Evolutionary conservation across 1,140 invertebrate genomes (phyloP), one percentile per base, ranked within the genome.

Genomic region (Bombus breviceps): DNA sequence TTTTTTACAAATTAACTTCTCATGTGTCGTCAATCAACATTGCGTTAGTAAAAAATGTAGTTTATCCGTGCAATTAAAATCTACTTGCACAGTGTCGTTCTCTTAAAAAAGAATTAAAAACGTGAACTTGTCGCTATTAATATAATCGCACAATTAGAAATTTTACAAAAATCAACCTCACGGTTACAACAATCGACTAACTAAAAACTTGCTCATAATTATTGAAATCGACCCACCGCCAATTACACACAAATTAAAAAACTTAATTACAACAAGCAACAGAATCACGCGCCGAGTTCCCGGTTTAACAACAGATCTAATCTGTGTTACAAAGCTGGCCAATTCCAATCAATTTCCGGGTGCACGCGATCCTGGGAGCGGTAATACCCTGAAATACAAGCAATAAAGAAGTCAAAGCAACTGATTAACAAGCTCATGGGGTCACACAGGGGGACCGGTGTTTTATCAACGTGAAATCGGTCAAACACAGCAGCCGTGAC

Each of bases 381-480:
- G 15, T 18, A 41, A 72, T 41, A 28, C 69, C 28, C 69, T n/a
- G n/a, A 73, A 34, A 41, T 68, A 39, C 59, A 71, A 59, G 47
- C 18, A 32, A 62, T 39, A 53, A 34, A 34, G 32, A n/a, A 76
- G 43, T 47, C 39, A 53, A 75, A 66, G 41, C 72, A 47, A 37
- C 39, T 43, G 57, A 74, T 81, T 66, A 83, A 64, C 72, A 53
- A 22, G 25, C 28, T 68, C 57, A 4, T 32, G 15, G 34, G 6
- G 59, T 37, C 18, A 4, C 47, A 0, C 0, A 2, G 41, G 0
- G 8, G 32, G 34, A 18, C 4, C 13, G 25, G 25, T 28, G 43
- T 80, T 80, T 80, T 68, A 39, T 80, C 64, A 34, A 53, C 43
- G 41, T 15, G 37, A 62, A 62, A 77, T 32, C 34, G 57, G 57